Evolutionary conservation across 1,140 invertebrate genomes (phyloP).

Genomic region (Apocrypta bakeri): DNA sequence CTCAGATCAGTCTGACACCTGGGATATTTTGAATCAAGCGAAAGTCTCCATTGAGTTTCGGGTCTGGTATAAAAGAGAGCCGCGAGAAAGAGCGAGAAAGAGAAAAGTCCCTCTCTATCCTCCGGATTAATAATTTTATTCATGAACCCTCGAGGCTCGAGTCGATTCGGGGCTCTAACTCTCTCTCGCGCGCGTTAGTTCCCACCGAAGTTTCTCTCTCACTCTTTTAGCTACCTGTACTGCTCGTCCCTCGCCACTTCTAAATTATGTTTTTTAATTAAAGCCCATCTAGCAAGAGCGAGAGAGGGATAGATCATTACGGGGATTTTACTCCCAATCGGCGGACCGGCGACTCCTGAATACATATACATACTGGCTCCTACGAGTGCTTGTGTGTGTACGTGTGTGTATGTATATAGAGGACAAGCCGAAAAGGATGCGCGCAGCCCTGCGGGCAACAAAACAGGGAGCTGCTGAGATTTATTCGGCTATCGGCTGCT

Average conservation of each 20-base stretch:
- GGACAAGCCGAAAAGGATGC: not conserved
- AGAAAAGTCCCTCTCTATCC: conserved; percentile 28
- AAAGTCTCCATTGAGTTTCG: not conserved
- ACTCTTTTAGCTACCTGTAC: conserved; percentile 69
- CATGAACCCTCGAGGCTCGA: conserved; percentile 70
- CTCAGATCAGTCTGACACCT: not conserved
- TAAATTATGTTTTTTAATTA: conserved; percentile 77
- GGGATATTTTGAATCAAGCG: not conserved
- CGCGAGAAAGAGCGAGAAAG: conserved; percentile 14
- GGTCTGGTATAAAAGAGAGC: not conserved
- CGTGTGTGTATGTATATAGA: not conserved
- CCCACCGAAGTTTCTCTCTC: conserved; percentile 63
- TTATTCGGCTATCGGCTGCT: conserved; percentile 68
- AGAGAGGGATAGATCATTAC: conserved; percentile 54
- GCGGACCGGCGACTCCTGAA: not conserved
- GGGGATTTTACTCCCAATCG: conserved; percentile 32
- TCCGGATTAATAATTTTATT: conserved; percentile 73
- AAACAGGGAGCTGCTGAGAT: conserved; percentile 74
- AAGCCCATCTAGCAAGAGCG: conserved; percentile 64
- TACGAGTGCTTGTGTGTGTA: not conserved
- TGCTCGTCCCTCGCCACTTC: conserved; percentile 63
- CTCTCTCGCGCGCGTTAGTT: conserved; percentile 66
- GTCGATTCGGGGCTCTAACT: conserved; percentile 54
- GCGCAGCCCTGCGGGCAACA: conserved; percentile 62
- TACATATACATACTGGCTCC: not conserved